Conservation (phyloP, 2,113 vertebrate genomes). For the Cercopithecus mona region DNA sequence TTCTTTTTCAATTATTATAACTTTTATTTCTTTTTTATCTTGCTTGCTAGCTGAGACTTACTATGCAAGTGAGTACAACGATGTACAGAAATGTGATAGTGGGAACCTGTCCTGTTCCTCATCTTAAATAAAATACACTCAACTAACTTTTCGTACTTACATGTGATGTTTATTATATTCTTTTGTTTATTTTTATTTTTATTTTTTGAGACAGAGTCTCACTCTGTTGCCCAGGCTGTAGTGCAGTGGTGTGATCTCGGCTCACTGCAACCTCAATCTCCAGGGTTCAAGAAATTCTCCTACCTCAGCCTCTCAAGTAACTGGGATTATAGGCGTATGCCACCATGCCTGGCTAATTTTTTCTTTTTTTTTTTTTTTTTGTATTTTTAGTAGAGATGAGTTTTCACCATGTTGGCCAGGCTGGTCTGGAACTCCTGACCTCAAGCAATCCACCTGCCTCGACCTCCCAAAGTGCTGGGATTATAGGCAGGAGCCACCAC, state of each 20-base stretch:
- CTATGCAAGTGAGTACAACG: rapidly evolving
- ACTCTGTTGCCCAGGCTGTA: neutral
- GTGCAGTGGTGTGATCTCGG: neutral
- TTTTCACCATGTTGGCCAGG: neutral
- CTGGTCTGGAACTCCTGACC: neutral
- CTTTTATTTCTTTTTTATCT: neutral
- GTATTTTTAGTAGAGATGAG: neutral
- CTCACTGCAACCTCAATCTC: neutral
- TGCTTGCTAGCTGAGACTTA: neutral
- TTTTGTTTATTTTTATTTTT: too few species aligned
- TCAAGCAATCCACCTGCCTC: neutral
- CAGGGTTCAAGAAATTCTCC: neutral
- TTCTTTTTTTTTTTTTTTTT: neutral
- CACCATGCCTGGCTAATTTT: neutral
- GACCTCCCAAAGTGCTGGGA: too few species aligned
- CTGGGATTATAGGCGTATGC: neutral
- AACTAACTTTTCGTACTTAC: neutral
- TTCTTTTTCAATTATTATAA: too few species aligned
- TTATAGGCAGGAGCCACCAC: too few species aligned
- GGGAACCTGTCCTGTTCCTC: neutral
- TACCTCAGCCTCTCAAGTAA: neutral
- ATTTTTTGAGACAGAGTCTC: neutral
- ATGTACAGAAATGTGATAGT: neutral
- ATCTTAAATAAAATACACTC: neutral
- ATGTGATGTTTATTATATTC: too few species aligned